Base-by-base conservation (phyloP, 1,140 invertebrate genomes). In the Cotesia chilonis region DNA sequence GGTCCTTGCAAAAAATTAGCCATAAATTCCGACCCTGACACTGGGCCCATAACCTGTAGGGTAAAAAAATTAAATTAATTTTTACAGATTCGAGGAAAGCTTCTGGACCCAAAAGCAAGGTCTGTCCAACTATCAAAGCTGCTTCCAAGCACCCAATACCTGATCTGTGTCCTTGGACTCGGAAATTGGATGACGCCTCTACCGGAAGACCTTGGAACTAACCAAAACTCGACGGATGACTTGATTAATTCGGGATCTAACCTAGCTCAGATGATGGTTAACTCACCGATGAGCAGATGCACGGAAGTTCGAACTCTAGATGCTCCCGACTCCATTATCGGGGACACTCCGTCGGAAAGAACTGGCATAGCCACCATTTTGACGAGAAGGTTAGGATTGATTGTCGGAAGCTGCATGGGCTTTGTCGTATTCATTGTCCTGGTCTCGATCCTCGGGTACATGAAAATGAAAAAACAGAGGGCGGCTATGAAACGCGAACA, bases 81-180 rank as follows among this genome's bases (percentile, higher is more conserved):
- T 82, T 87, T 80, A 51, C 87, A 94, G 92, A 90, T 94, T 74
- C 90, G 90, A 61, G 92, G 91, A 1, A 94, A 92, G 83, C 84
- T 92, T 59, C 80, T 95, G 57, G 92, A 93, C 77, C 88, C 91
- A 20, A 90, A 90, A 52, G 89, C 91, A 9, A 89, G 94, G 75
- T 92, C 92, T 0, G 92, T 93, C 52, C 91, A 91, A 81, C 85
- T 97, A 72, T 90, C 89, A 14, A 90, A 91, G 77, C 86, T 97
- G 57, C 89, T 89, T 65, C 91, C 95, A 1, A 93, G 93, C 78
- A 94, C 94, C 0, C 89, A 90, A 71, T 97, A 97, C 85, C 90
- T 92, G 70, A 93, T 97, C 75, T 97, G 95, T 82, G 94, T 97
- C 7, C 87, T 95, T 64, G 95, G 94, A 2, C 87, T 95, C n/a